phyloP scores from a whole-genome alignment of 2,113 vertebrate species.

The Trogon surrucura region DNA sequence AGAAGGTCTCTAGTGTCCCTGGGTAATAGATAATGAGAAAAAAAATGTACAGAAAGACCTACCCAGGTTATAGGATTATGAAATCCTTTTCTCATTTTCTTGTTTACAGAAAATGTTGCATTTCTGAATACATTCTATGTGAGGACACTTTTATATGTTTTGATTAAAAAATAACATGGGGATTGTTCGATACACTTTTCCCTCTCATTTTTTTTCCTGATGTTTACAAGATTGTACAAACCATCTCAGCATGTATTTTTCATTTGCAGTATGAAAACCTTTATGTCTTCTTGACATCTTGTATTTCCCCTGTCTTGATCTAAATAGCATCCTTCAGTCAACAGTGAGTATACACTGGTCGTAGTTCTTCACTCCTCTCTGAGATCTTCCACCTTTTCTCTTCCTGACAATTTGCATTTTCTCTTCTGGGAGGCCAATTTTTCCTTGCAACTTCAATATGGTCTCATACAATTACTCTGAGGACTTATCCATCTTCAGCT shows the following conservation, averaged over 20 bases:
- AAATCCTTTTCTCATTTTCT: not conserved
- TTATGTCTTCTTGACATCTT: not conserved
- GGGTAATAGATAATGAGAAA: not conserved
- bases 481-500: not conserved
- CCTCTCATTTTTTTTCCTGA: not conserved
- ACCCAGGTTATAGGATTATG: not conserved
- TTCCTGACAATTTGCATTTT: not conserved
- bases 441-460: not conserved
- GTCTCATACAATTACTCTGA: not conserved
- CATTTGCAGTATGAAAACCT: not conserved
- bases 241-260: not conserved
- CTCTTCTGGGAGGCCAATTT: not conserved
- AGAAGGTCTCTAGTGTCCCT: not conserved
- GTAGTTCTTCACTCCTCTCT: not conserved
- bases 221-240: not conserved
- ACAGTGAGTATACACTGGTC: not conserved
- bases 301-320: not conserved
- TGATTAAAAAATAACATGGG: not conserved
- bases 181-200: not conserved
- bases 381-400: not conserved
- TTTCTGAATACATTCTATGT: not conserved
- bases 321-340: not conserved
- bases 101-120: not conserved
- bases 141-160: not conserved
- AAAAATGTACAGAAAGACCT: not conserved